A percentile compares a stretch with the other conserved stretches of the same genome.
phyloP scores from a whole-genome alignment of 2,888 invertebrate genomes.

The Lottia scabra region DNA sequence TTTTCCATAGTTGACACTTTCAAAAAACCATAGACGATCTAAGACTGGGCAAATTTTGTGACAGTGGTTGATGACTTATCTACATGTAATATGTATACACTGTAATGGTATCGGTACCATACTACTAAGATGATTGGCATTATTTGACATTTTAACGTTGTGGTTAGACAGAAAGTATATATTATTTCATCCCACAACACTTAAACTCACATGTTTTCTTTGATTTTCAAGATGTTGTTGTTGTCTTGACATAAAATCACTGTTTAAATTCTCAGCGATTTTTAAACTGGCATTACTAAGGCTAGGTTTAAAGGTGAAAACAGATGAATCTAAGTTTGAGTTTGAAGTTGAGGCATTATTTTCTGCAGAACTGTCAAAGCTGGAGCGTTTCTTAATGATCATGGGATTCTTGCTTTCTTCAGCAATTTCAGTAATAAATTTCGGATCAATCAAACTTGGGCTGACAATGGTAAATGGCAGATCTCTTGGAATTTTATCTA shows the following conservation, averaged over 20 bases:
- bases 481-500: neutral
- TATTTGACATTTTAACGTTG: too few species aligned
- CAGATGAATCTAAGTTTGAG: slow-evolving; percentile 45
- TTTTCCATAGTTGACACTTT: too few species aligned
- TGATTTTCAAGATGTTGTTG: slow-evolving; percentile 56
- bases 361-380: neutral
- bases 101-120: too few species aligned
- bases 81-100: too few species aligned
- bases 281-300: slow-evolving; percentile 53
- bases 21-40: too few species aligned
- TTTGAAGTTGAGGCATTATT: slow-evolving; percentile 15
- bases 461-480: neutral
- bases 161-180: too few species aligned
- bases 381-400: neutral
- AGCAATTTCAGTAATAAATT: too few species aligned
- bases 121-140: too few species aligned
- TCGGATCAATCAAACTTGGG: neutral
- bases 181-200: too few species aligned
- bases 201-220: slow-evolving; percentile 55
- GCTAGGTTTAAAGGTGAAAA: slow-evolving; percentile 59
- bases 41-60: too few species aligned
- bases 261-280: slow-evolving; percentile 55
- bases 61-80: too few species aligned
- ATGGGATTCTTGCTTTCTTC: neutral
- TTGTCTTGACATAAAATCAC: slow-evolving; percentile 61